Evolutionary conservation across 2,888 invertebrate genomes (phyloP).

Genomic region (Malachius bipustulatus): DNA sequence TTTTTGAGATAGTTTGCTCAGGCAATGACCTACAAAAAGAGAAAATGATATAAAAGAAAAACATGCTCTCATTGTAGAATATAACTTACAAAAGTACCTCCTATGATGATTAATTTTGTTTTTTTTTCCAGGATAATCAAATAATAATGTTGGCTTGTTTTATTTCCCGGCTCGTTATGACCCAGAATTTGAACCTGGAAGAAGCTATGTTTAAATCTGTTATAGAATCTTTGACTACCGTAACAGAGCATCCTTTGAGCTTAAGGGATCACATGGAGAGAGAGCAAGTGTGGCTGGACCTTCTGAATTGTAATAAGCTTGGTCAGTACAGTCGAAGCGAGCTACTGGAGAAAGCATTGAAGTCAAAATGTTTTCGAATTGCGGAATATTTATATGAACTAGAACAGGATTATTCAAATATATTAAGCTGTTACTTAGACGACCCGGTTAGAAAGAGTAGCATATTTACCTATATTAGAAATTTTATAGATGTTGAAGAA

Average conservation of each 20-base stretch:
- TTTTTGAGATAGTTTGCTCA: no score
- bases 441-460: constrained; percentile 50
- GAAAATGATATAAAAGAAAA: no score
- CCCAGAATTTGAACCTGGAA: constrained; percentile 32
- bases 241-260: constrained; percentile 25
- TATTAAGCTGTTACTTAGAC: constrained; percentile 54
- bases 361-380: constrained; percentile 57
- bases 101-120: no score
- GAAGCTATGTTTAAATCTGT: constrained; percentile 44
- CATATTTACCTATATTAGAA: constrained; percentile 46
- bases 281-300: constrained; percentile 60
- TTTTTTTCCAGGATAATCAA: constrained; percentile 41
- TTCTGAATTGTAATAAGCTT: constrained; percentile 51
- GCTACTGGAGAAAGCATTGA: constrained; percentile 48
- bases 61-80: no score
- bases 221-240: constrained; percentile 39
- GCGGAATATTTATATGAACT: constrained; percentile 58
- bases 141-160: constrained; percentile 34
- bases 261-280: constrained; percentile 50
- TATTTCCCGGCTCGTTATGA: constrained; percentile 31
- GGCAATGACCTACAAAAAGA: no score
- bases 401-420: constrained; percentile 45
- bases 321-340: constrained; percentile 45
- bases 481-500: constrained; percentile 34
- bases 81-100: no score